Evolutionary conservation across 2,888 invertebrate species (phyloP).

Genomic region (Rhagonycha fulva): DNA sequence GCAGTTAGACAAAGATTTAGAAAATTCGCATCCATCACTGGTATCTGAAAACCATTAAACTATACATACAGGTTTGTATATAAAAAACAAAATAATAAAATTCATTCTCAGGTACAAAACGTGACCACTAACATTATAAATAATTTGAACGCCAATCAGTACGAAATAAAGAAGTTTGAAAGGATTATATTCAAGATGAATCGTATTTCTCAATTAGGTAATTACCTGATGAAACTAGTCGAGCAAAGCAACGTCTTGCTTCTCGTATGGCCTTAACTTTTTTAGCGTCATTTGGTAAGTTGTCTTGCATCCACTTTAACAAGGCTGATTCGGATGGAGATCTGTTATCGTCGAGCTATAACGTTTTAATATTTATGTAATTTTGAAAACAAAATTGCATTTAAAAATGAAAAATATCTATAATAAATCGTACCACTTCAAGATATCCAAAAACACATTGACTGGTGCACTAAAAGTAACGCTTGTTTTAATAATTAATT

Average conservation of each 20-base stretch:
- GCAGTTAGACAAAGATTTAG: constrained; percentile 48
- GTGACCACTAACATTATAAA: background rate
- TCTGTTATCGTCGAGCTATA: constrained; percentile 51
- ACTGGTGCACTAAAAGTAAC: constrained; percentile 47
- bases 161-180: background rate
- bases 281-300: constrained; percentile 47
- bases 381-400: background rate
- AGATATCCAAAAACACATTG: constrained; percentile 53
- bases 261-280: constrained; percentile 47
- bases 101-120: background rate
- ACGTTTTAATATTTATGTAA: constrained; percentile 13
- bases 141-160: background rate
- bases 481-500: constrained; percentile 8
- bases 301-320: constrained; percentile 52
- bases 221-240: constrained; percentile 49
- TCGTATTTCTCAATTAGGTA: background rate
- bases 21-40: constrained; percentile 51
- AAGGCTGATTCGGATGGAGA: constrained; percentile 52
- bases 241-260: constrained; percentile 51
- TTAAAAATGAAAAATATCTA: background rate
- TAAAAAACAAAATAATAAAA: background rate
- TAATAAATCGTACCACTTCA: constrained; percentile 46
- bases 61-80: background rate
- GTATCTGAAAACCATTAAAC: constrained; percentile 43
- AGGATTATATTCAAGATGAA: background rate